A percentile compares a stretch with the other conserved stretches of the same genome.
Conservation (phyloP, 2,888 invertebrate genomes). For the Tanypteryx hageni region DNA sequence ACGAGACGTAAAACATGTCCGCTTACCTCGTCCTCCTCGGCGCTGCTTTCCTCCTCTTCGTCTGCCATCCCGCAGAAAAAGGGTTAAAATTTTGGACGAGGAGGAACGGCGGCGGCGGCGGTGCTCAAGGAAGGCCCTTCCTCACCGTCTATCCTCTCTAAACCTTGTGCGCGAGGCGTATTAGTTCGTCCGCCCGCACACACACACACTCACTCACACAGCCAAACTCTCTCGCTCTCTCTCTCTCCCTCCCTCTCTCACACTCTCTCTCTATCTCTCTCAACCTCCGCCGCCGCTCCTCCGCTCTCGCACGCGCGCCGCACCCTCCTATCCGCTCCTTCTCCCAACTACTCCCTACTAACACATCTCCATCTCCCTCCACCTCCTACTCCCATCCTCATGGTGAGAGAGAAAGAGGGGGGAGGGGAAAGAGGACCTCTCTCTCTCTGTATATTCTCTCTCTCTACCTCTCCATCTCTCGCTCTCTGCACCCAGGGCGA, state of each 20-base stretch:
- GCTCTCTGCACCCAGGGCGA: constrained; percentile 24
- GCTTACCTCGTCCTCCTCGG: constrained; percentile 48
- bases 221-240: too few relatives aligned
- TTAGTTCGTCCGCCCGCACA: too few relatives aligned
- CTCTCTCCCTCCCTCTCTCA: too few relatives aligned
- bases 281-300: not conserved
- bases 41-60: constrained; percentile 48
- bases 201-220: too few relatives aligned
- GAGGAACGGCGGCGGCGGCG: not conserved
- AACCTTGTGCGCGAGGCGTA: not conserved
- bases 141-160: not conserved
- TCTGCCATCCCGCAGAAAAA: not conserved
- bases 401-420: not conserved
- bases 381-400: constrained; percentile 5
- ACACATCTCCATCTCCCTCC: not conserved
- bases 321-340: not conserved
- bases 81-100: not conserved
- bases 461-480: constrained; percentile 3
- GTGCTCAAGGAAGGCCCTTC: not conserved
- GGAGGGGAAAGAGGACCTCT: not conserved
- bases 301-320: constrained; percentile 9
- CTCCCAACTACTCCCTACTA: not conserved
- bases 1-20: not conserved
- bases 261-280: too few relatives aligned
- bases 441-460: not conserved